Percentiles rank a stretch among this genome's conserved stretches.
phyloP scores from a whole-genome alignment of 2,113 vertebrate genomes.

The Ia io region DNA sequence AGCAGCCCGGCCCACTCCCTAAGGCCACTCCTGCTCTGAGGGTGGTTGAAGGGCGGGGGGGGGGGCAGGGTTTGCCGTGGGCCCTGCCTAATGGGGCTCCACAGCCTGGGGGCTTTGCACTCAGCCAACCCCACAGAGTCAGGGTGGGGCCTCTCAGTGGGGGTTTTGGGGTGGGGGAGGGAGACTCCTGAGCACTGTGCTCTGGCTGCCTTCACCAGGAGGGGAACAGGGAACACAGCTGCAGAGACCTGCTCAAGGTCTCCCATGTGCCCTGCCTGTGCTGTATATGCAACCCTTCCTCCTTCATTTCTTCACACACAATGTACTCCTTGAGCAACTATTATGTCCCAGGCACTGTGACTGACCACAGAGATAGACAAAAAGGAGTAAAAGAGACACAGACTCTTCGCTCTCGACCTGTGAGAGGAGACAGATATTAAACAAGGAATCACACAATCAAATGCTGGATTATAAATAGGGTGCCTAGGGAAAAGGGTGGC shows the following conservation, averaged over 20 bases:
- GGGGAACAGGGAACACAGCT: too few relatives aligned
- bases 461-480: background rate
- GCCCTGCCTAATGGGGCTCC: background rate
- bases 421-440: background rate
- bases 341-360: background rate
- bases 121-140: background rate
- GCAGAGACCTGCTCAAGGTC: background rate
- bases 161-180: background rate
- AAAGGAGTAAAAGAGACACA: background rate
- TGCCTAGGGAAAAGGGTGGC: background rate
- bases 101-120: background rate
- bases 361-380: background rate
- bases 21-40: background rate
- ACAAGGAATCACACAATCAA: background rate
- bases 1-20: background rate
- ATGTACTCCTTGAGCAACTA: background rate
- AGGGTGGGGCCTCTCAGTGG: background rate
- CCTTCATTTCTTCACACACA: background rate
- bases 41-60: too few relatives aligned
- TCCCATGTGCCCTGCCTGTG: background rate
- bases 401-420: background rate
- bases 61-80: background rate
- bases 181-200: background rate
- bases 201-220: background rate
- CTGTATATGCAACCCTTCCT: background rate